Evolutionary conservation across 2,888 invertebrate genomes (phyloP), one percentile per base, ranked within the genome.

Genomic region (Polydrusus pterygomalis): DNA sequence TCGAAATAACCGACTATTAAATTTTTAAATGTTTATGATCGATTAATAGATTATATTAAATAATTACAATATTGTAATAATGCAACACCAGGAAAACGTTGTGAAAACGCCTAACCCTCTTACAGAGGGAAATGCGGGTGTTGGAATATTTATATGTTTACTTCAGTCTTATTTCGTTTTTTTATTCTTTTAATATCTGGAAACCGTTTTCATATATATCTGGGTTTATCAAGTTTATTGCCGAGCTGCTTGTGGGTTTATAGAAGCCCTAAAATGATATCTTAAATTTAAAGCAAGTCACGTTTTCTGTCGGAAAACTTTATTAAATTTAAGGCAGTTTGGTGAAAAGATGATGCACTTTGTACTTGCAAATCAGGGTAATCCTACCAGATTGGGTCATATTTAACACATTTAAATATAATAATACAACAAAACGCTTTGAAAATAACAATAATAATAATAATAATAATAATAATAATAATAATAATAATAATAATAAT

Each of bases 201-300:
- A 25, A 6, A n/a, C 13, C 7, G n/a, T 54, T 54, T 54, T 54
- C 30, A 9, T 54, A 30, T 5, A 25, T 54, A 54, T 30, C 20
- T 30, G 54, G 54, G 54, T 54, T 54, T 54, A 25, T 25, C 30
- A 30, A 54, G n/a, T 54, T 54, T 54, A 54, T 54, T 13, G 54
- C 54, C n/a, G n/a, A 13, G 54, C 54, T 54, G 25, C 11, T 13
- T 13, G 30, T 30, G 13, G 9, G n/a, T 30, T 25, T 8, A 30
- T 54, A 30, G 30, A 54, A 54, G 25, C n/a, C 25, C n/a, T n/a
- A 30, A 54, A 30, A 30, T 30, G 17, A 9, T 43, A 17, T 17
- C 10, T 40, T 1, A 15, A 63, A 45, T 63, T 63, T 43, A 45
- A 63, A 43, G 18, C 45, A 11, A 63, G 63, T 63, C 63, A 63